Evolutionary conservation across 2,888 invertebrate species (phyloP), one percentile per base, ranked within the genome.

Genomic region (Listrodromus nycthemerus): DNA sequence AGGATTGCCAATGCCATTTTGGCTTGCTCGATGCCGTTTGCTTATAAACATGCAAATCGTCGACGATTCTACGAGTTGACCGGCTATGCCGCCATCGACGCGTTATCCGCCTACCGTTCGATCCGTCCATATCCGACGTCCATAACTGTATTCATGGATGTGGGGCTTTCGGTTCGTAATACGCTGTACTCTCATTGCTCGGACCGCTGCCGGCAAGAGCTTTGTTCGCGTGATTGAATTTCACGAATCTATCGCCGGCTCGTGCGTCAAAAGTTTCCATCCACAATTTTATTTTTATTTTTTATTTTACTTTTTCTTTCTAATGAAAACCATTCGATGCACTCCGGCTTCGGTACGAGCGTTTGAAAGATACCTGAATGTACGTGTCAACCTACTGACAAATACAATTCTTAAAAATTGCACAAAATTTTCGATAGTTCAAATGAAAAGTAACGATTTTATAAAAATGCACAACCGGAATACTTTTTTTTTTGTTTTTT

Each of bases 41-140:
- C 88, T 89, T 89, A 88, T 89, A 89, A 90, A 89, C 90, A 90
- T 90, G 90, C 89, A 90, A 90, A 90, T 90, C 88, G 87, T 77
- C 82, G 80, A 83, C 70, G 61, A 80, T 50, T 63, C 55, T 78
- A 73, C 30, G 24, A 52, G 66, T 21, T 48, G 73, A 41, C 52
- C 73, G 19, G 55, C 58, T 21, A 63, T 21, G n/a, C 74, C 24
- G 24, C n/a, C 27, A 24, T 27, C 67, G 27, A 13, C 24, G 16
- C 45, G 27, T 48, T 45, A 67, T 67, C 67, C 67, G 21, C 21
- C 48, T 48, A 24, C 67, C 27, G 48, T 16, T 67, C 21, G 24
- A 55, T 37, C 55, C 30, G 27, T 33, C 58, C 65, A 69, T 70
- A 24, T 45, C 67, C 37, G 66, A 66, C 58, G 74, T 27, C 21